A percentile compares a stretch with the other conserved stretches of the same genome.
Evolutionary conservation across 2,113 vertebrate genomes (phyloP).

Genomic region (Crotalus horridus): DNA sequence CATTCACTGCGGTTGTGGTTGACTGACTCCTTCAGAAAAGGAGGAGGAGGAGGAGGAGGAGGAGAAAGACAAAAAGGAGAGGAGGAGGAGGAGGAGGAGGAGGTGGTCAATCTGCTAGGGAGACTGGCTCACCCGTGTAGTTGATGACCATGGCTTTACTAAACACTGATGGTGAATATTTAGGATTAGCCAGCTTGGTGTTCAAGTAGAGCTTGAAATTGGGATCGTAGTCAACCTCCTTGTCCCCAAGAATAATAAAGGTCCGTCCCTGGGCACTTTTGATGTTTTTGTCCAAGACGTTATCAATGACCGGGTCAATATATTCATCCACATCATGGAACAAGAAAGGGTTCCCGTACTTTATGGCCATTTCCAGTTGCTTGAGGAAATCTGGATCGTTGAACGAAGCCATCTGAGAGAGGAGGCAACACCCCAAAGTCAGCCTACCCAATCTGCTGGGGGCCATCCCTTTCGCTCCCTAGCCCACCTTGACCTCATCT

Average conservation of each 20-base stretch:
- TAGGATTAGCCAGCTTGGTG: conserved; percentile 90
- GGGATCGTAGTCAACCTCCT: conserved; percentile 90
- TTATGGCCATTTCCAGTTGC: conserved; percentile 91
- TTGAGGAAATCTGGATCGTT: conserved; percentile 94
- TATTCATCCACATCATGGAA: conserved; percentile 94
- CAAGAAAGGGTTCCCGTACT: conserved; percentile 90
- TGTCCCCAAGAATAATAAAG: conserved; percentile 87
- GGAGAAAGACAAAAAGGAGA: not conserved
- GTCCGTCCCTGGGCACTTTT: conserved; percentile 79
- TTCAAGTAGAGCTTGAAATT: conserved; percentile 93
- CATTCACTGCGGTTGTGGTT: not conserved
- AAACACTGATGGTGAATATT: conserved; percentile 89
- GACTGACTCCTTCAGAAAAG: not conserved
- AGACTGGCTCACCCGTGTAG: conserved; percentile 82
- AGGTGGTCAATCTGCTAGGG: not conserved
- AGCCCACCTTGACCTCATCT: not conserved
- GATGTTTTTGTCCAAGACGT: conserved; percentile 88
- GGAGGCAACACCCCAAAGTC: conserved; percentile 9
- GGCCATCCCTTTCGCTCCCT: not conserved
- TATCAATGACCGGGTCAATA: conserved; percentile 94
- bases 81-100: not conserved
- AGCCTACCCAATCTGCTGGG: not conserved
- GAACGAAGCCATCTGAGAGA: conserved; percentile 86
- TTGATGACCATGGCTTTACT: conserved; percentile 97
- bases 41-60: not conserved